A percentile compares a stretch with the other conserved stretches of the same genome.
phyloP scores from a whole-genome alignment of 2,888 invertebrate genomes.

The Phania funesta region DNA sequence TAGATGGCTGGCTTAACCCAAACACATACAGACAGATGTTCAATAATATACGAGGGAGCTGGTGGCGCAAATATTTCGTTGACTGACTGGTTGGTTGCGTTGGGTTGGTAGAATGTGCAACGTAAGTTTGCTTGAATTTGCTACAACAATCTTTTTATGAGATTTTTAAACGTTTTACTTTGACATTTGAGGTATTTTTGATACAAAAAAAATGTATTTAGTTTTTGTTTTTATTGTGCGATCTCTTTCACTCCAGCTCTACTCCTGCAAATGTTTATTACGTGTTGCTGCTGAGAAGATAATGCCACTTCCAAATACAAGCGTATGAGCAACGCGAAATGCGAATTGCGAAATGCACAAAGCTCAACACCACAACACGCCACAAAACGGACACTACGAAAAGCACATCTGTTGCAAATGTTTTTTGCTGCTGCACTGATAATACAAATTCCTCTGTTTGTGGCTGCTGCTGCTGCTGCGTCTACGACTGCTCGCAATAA shows the following conservation, averaged over 20 bases:
- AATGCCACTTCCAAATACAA: slow-evolving; percentile 52
- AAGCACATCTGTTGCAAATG: slow-evolving; percentile 64
- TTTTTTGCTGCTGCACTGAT: slow-evolving; percentile 54
- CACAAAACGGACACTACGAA: slow-evolving; percentile 9
- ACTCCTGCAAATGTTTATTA: slow-evolving; percentile 26
- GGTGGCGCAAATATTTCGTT: slow-evolving; percentile 18
- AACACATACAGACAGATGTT: slow-evolving; percentile 30
- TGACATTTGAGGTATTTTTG: slow-evolving; percentile 63
- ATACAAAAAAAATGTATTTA: slow-evolving; percentile 29
- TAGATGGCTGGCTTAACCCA: slow-evolving; percentile 16
- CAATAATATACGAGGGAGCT: slow-evolving; percentile 10
- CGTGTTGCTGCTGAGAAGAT: slow-evolving; percentile 57
- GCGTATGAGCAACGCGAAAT: slow-evolving; percentile 16
- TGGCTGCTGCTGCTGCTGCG: slow-evolving; percentile 20
- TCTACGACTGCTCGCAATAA: slow-evolving; percentile 19
- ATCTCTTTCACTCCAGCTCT: slow-evolving; percentile 10
- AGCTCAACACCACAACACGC: slow-evolving; percentile 29
- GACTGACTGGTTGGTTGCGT: not conserved
- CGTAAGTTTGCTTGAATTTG: slow-evolving; percentile 46
- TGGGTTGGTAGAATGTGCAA: slow-evolving; percentile 8
- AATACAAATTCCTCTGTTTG: slow-evolving; percentile 62
- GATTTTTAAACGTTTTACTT: slow-evolving; percentile 67
- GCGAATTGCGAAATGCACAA: not conserved
- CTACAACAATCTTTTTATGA: slow-evolving; percentile 64
- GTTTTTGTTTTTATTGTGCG: slow-evolving; percentile 21